These are phyloP conservation scores for Dendrocincla fuliginosa DNA, from an alignment of 2,797 vertebrate species.

Conservation along the genomic window DNA sequence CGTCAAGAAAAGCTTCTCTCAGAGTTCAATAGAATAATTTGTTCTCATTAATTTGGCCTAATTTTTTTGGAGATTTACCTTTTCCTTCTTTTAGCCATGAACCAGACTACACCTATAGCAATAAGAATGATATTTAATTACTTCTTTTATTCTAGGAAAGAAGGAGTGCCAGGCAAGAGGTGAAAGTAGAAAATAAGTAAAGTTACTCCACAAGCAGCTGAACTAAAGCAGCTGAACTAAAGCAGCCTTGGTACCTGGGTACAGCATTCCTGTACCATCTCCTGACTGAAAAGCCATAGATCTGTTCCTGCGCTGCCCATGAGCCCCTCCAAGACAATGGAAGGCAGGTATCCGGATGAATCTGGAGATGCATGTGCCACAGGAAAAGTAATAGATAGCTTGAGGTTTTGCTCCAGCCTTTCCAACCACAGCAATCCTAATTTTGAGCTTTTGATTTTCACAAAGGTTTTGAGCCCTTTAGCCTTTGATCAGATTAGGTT, in stretches of 20 bases:
- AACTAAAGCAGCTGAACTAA: not conserved
- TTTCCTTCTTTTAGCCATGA: not conserved
- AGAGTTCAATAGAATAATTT: not conserved
- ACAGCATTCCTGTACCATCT: not conserved
- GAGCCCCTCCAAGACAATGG: not conserved
- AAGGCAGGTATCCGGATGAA: not conserved
- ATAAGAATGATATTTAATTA: not conserved
- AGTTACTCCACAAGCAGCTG: not conserved
- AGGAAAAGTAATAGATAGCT: not conserved
- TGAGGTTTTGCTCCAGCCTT: not conserved
- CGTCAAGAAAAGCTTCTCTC: not conserved
- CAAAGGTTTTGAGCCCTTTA: not conserved
- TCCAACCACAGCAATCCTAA: not conserved
- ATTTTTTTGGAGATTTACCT: not conserved
- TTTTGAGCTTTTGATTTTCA: not conserved
- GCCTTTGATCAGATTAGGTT: not conserved
- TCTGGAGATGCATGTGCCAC: not conserved
- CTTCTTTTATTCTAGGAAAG: not conserved
- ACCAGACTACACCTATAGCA: not conserved
- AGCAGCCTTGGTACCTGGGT: not conserved
- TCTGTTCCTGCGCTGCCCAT: not conserved
- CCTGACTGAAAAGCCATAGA: fast-evolving
- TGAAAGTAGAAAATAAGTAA: not conserved
- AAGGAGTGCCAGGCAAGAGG: not conserved
- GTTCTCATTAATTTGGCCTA: not conserved